These are phyloP conservation scores for Tokudaia tokunoshimensis DNA, from an alignment of 2,797 vertebrate genomes.

Conservation along the genomic window DNA sequence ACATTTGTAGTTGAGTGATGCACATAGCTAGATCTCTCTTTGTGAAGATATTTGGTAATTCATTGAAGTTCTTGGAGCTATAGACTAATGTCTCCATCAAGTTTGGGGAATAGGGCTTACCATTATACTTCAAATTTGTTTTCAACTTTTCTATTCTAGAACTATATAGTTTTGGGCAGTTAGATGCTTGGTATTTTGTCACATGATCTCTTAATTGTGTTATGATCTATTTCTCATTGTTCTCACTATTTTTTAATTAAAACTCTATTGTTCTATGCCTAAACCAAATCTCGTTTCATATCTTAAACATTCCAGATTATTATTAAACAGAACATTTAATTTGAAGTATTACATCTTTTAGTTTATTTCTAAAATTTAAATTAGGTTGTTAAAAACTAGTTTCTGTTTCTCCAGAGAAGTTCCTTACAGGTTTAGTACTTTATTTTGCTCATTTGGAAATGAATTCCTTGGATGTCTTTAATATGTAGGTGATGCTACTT, in stretches of 20 bases:
- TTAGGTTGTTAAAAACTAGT: not conserved
- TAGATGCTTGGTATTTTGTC: not conserved
- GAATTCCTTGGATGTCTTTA: not conserved
- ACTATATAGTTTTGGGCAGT: not conserved
- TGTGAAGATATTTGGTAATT: not conserved
- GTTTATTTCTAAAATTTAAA: not conserved
- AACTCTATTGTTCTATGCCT: not conserved
- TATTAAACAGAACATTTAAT: not conserved
- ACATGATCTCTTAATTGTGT: not conserved
- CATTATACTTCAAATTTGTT: not conserved
- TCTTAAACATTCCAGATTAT: not conserved
- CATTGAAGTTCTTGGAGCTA: not conserved
- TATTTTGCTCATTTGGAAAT: not conserved
- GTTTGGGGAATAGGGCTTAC: not conserved
- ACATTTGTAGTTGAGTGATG: not conserved
- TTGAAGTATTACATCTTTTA: not conserved
- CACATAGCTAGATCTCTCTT: not conserved
- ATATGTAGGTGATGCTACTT: not conserved
- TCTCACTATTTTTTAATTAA: not conserved
- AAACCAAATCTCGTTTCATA: not conserved
- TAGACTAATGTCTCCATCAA: not conserved
- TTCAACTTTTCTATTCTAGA: not conserved
- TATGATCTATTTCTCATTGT: not conserved
- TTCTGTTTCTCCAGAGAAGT: not conserved
- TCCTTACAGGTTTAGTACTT: not conserved